A percentile compares a stretch with the other conserved stretches of the same genome.
phyloP scores from a whole-genome alignment of 2,113 vertebrate genomes.

The Hystrix brachyura region DNA sequence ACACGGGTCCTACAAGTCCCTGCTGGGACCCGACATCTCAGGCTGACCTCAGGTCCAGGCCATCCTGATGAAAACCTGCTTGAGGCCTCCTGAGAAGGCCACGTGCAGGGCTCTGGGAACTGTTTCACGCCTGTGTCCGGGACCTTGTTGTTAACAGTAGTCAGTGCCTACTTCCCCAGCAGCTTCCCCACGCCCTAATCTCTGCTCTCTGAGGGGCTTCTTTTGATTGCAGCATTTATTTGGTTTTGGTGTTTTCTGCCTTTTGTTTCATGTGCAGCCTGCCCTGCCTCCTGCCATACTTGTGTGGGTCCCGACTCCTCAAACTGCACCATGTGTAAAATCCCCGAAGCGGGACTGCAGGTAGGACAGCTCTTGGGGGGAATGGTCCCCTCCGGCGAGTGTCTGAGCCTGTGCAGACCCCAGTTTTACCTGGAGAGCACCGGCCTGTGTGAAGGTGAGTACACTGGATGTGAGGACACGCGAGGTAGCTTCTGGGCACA shows the following conservation, averaged over 20 bases:
- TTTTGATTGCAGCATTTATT: background rate
- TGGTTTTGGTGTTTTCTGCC: background rate
- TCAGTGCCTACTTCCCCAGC: too few species aligned
- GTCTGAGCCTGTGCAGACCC: conserved; percentile 88
- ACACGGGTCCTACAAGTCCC: too few species aligned
- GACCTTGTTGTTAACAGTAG: too few species aligned
- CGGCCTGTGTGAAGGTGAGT: conserved; percentile 92
- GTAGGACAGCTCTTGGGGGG: conserved; percentile 68
- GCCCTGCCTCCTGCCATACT: conserved; percentile 92
- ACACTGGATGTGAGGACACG: background rate
- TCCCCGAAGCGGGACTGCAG: conserved; percentile 88
- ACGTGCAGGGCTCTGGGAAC: too few species aligned
- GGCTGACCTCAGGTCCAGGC: too few species aligned
- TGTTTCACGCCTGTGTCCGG: too few species aligned
- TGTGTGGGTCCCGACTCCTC: conserved; percentile 91
- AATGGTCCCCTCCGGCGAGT: conserved; percentile 85
- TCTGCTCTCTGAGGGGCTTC: too few species aligned
- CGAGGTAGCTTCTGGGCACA: background rate
- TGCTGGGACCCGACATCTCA: too few species aligned
- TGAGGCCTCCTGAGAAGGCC: too few species aligned
- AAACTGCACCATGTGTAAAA: conserved; percentile 90
- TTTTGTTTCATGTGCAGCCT: conserved; percentile 86
- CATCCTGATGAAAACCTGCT: too few species aligned
- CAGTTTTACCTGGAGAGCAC: conserved; percentile 87
- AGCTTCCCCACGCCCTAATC: too few species aligned